Evolutionary conservation across 2,888 invertebrate genomes (phyloP).

Genomic region (Noctua pronuba): DNA sequence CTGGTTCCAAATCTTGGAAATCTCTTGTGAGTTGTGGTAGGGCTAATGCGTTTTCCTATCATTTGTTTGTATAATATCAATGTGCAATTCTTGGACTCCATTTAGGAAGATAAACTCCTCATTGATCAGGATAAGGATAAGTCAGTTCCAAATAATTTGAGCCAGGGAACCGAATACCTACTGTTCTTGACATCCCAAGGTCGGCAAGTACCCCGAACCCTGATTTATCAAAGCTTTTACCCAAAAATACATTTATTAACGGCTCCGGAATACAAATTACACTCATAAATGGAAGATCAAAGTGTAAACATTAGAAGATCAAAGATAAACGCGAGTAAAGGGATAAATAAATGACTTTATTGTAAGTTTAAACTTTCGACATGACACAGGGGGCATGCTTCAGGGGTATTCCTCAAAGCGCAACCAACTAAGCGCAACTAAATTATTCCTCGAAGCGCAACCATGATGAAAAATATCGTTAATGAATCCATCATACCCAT

Average conservation of each 20-base stretch:
- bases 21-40: slow-evolving; percentile 25
- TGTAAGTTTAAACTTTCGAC: slow-evolving; percentile 48
- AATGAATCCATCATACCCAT: too few relatives aligned
- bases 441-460: too few relatives aligned
- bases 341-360: slow-evolving; percentile 45
- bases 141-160: slow-evolving; percentile 16
- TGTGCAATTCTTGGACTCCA: slow-evolving; percentile 27
- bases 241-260: slow-evolving; percentile 58
- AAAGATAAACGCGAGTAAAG: slow-evolving; percentile 27
- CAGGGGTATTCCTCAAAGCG: too few relatives aligned
- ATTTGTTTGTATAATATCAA: slow-evolving; percentile 15
- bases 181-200: slow-evolving; percentile 53
- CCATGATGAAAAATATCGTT: too few relatives aligned
- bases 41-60: slow-evolving; percentile 20
- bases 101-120: slow-evolving; percentile 20
- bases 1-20: slow-evolving; percentile 35
- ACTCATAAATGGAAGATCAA: slow-evolving; percentile 44
- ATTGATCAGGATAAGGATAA: not conserved
- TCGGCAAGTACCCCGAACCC: slow-evolving; percentile 63
- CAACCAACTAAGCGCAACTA: too few relatives aligned
- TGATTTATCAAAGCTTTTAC: slow-evolving; percentile 52
- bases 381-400: slow-evolving; percentile 26
- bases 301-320: slow-evolving; percentile 45
- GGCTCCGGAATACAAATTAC: slow-evolving; percentile 49
- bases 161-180: slow-evolving; percentile 25